These are phyloP conservation scores for Drosophila prostipennis DNA, from an alignment of 2,888 invertebrate genomes.

Conservation along the genomic window DNA sequence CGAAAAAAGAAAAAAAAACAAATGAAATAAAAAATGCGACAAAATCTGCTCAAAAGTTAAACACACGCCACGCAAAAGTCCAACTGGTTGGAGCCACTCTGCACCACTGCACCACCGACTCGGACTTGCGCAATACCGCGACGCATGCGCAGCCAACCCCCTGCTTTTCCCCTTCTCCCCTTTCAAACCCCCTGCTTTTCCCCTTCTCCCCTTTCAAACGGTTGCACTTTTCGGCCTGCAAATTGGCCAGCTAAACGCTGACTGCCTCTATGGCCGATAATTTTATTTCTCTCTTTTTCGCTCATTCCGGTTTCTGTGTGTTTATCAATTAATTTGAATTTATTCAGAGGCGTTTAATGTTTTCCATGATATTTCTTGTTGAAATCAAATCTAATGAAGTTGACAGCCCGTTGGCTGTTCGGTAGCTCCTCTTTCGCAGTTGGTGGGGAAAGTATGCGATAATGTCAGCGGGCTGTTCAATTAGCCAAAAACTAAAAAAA, in stretches of 20 bases:
- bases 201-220: conserved; percentile 40
- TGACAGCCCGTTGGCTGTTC: conserved; percentile 61
- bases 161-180: neutral
- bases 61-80: conserved; percentile 57
- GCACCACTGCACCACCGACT: conserved; percentile 12
- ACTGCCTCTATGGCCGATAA: conserved; percentile 73
- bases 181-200: neutral
- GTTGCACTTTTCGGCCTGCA: conserved; percentile 70
- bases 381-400: conserved; percentile 67
- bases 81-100: conserved; percentile 24
- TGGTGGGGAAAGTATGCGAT: conserved; percentile 64
- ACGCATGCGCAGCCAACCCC: conserved; percentile 56
- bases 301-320: conserved; percentile 41
- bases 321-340: conserved; percentile 79
- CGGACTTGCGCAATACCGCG: conserved; percentile 72
- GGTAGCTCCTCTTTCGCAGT: conserved; percentile 24
- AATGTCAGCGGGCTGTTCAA: conserved; percentile 60
- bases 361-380: conserved; percentile 54
- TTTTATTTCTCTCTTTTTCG: conserved; percentile 33
- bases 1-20: neutral
- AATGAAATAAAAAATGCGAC: conserved; percentile 61
- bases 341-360: conserved; percentile 79
- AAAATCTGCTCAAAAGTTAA: conserved; percentile 67
- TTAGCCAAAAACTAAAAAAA: conserved; percentile 49
- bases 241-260: conserved; percentile 74